Evolutionary conservation across 2,113 vertebrate species (phyloP).

Genomic region (Halcyon senegalensis): DNA sequence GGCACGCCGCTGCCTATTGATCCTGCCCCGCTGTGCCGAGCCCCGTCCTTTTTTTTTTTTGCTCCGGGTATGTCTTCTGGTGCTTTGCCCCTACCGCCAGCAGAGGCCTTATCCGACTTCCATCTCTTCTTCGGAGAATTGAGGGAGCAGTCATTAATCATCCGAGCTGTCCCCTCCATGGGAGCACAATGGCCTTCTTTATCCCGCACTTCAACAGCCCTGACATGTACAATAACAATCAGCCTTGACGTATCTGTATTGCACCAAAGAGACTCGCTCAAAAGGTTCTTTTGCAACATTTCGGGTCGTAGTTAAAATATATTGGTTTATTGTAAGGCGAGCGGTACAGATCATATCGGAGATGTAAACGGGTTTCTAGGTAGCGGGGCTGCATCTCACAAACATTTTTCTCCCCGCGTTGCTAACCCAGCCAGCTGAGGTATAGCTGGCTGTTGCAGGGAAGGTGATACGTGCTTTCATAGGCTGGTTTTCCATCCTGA

Average conservation of each 20-base stretch:
- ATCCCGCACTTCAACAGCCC: slow-evolving; percentile 66
- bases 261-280: slow-evolving; percentile 50
- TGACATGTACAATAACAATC: slow-evolving; percentile 74
- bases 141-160: slow-evolving; percentile 75
- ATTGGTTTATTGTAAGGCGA: slow-evolving; percentile 41
- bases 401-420: background rate
- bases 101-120: slow-evolving; percentile 64
- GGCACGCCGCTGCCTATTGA: slow-evolving; percentile 9
- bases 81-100: slow-evolving; percentile 25
- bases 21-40: background rate
- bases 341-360: slow-evolving; percentile 5
- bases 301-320: slow-evolving; percentile 28
- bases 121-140: slow-evolving; percentile 70
- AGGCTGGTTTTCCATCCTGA: background rate
- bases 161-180: slow-evolving; percentile 58
- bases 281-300: slow-evolving; percentile 55
- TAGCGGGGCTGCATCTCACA: background rate
- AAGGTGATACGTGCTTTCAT: background rate
- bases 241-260: slow-evolving; percentile 59
- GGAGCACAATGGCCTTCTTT: slow-evolving; percentile 74
- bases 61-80: slow-evolving; percentile 11
- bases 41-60: background rate
- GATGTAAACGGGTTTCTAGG: slow-evolving; percentile 29
- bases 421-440: background rate
- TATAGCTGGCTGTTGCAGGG: background rate